Conservation (phyloP, 1,140 invertebrate genomes). For the Lordiphosa collinella region DNA sequence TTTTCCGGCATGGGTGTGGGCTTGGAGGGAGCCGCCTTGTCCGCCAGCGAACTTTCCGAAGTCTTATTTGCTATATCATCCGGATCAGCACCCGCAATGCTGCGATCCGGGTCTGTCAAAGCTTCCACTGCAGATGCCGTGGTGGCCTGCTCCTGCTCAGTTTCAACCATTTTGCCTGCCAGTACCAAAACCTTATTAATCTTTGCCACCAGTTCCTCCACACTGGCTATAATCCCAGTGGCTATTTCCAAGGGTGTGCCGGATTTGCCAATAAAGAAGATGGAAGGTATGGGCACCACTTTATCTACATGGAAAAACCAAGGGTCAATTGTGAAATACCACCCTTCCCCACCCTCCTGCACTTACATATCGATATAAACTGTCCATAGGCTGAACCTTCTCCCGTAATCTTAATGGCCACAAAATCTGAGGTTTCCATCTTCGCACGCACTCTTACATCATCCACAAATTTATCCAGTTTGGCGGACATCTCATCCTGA, state of each 20-base stretch:
- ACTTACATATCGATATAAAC: constrained; percentile 90
- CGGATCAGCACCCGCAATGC: constrained; percentile 31
- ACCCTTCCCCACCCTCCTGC: background rate
- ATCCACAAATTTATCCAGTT: constrained; percentile 82
- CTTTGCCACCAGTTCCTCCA: constrained; percentile 80
- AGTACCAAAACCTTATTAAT: constrained; percentile 81
- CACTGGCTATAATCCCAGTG: constrained; percentile 81
- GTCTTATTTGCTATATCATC: background rate
- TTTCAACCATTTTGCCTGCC: constrained; percentile 53
- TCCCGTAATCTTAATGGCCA: constrained; percentile 87
- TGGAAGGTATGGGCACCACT: constrained; percentile 88
- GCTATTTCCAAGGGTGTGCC: constrained; percentile 89
- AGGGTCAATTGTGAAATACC: background rate
- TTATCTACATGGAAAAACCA: constrained; percentile 83
- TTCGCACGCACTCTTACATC: constrained; percentile 81
- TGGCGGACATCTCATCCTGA: constrained; percentile 84
- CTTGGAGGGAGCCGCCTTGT: background rate
- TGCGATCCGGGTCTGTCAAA: constrained; percentile 5
- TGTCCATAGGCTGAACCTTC: constrained; percentile 87
- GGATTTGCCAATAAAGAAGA: constrained; percentile 91
- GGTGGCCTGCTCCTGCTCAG: constrained; percentile 57
- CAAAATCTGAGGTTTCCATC: constrained; percentile 84
- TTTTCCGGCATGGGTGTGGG: background rate
- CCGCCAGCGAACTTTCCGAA: background rate
- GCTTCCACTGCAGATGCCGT: constrained; percentile 4